A percentile compares a stretch with the other conserved stretches of the same genome.
Conservation (phyloP, 1,140 invertebrate species). For the Trichonephila inaurata region DNA sequence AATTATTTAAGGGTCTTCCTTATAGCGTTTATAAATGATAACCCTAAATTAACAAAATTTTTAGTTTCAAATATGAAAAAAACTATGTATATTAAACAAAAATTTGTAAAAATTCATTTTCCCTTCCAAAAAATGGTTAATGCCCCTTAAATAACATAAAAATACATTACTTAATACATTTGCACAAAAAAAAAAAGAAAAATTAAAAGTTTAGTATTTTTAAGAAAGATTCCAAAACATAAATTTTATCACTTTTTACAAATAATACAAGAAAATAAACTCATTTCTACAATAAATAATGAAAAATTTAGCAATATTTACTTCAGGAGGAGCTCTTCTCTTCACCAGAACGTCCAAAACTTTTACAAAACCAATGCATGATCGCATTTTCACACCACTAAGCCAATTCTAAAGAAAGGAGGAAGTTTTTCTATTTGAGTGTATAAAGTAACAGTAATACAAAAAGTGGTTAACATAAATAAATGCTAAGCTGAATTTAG, state of each 20-base stretch:
- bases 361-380: slow-evolving; percentile 1
- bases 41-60: too few species aligned
- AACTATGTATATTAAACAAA: too few species aligned
- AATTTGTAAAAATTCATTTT: background rate
- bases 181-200: background rate
- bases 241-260: too few species aligned
- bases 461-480: too few species aligned
- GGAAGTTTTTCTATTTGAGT: background rate
- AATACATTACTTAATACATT: background rate
- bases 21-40: background rate
- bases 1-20: too few species aligned
- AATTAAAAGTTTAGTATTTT: background rate
- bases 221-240: too few species aligned
- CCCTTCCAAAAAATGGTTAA: background rate
- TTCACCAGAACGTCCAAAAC: background rate
- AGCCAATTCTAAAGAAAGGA: slow-evolving; percentile 21
- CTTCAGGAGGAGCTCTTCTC: slow-evolving; percentile 11
- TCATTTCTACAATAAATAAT: background rate
- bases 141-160: background rate
- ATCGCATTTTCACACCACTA: slow-evolving; percentile 22
- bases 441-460: too few species aligned
- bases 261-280: background rate
- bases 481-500: too few species aligned
- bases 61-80: too few species aligned
- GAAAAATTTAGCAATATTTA: background rate